A percentile compares a stretch with the other conserved stretches of the same genome.
phyloP scores from a whole-genome alignment of 2,888 invertebrate genomes.

The Phaonia tiefii region DNA sequence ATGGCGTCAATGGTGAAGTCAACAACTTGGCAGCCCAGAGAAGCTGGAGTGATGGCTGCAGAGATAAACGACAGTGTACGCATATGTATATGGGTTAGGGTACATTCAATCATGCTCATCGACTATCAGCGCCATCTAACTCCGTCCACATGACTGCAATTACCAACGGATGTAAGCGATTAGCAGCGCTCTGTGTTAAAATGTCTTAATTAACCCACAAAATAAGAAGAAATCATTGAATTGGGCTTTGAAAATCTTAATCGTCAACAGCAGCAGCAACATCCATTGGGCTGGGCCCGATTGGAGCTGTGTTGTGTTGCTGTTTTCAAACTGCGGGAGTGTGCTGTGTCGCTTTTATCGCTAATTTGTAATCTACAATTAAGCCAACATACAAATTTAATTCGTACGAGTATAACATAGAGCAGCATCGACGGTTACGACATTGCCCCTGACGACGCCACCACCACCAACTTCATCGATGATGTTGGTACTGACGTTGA shows the following conservation, averaged over 20 bases:
- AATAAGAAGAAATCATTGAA: constrained; percentile 57
- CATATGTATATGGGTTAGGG: no score
- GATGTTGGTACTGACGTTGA: constrained; percentile 3
- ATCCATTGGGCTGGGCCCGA: constrained; percentile 62
- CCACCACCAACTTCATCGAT: constrained; percentile 16
- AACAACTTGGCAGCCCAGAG: not conserved
- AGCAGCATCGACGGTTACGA: constrained; percentile 11
- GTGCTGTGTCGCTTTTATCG: constrained; percentile 71
- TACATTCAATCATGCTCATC: no score
- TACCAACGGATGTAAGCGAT: constrained; percentile 76
- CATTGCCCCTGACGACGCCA: no score
- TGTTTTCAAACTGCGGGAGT: constrained; percentile 64
- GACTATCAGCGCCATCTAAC: not conserved
- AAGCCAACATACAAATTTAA: constrained; percentile 68
- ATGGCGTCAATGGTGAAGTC: not conserved
- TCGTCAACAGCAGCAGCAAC: constrained; percentile 16
- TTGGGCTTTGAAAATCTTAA: constrained; percentile 34
- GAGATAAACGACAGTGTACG: no score
- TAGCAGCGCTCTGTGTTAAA: constrained; percentile 70
- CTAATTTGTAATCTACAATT: constrained; percentile 78
- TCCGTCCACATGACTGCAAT: constrained; percentile 63
- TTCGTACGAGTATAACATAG: constrained; percentile 31
- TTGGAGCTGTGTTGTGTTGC: not conserved
- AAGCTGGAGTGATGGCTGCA: no score
- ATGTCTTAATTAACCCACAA: constrained; percentile 69